Percentiles rank a stretch among this genome's conserved stretches.
phyloP scores from a whole-genome alignment of 1,140 invertebrate species.

The Cecropterus lyciades region DNA sequence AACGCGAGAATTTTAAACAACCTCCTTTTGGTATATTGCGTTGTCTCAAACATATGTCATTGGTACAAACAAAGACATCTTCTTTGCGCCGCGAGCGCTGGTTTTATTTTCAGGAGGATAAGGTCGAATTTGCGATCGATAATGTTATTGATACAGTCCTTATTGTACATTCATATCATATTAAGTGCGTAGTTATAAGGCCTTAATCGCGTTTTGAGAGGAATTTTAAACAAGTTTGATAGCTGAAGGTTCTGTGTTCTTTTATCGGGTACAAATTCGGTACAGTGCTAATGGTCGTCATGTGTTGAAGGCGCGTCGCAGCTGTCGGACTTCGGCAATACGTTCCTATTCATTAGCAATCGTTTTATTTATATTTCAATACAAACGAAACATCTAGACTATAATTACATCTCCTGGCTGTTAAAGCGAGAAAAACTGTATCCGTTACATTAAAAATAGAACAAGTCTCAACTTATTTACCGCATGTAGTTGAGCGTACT shows the following conservation, averaged over 20 bases:
- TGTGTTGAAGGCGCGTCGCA: constrained; percentile 10
- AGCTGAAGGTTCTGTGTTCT: constrained; percentile 23
- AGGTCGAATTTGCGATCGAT: constrained; percentile 44
- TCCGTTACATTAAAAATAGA: constrained; percentile 32
- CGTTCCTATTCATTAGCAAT: constrained; percentile 19
- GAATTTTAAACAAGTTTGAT: constrained; percentile 56
- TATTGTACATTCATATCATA: constrained; percentile 73
- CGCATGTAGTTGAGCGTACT: constrained; percentile 9
- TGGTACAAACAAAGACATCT: constrained; percentile 61
- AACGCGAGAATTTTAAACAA: constrained; percentile 81
- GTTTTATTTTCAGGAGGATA: constrained; percentile 46
- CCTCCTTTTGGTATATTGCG: constrained; percentile 71
- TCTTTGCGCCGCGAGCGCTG: constrained; percentile 26
- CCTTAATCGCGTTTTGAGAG: constrained; percentile 59
- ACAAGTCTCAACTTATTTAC: constrained; percentile 3
- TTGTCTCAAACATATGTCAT: constrained; percentile 72
- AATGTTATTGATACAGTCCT: constrained; percentile 39
- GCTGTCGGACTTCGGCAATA: constrained; percentile 23
- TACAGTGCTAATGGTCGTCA: constrained; percentile 19
- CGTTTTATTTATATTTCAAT: constrained; percentile 29
- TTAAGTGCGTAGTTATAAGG: constrained; percentile 64
- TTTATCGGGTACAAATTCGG: constrained; percentile 12
- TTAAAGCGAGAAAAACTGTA: constrained; percentile 33
- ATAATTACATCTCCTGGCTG: constrained; percentile 28
- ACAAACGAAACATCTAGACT: constrained; percentile 27